Evolutionary conservation across 2,797 vertebrate species (phyloP).

Genomic region (Pseudopleuronectes americanus): DNA sequence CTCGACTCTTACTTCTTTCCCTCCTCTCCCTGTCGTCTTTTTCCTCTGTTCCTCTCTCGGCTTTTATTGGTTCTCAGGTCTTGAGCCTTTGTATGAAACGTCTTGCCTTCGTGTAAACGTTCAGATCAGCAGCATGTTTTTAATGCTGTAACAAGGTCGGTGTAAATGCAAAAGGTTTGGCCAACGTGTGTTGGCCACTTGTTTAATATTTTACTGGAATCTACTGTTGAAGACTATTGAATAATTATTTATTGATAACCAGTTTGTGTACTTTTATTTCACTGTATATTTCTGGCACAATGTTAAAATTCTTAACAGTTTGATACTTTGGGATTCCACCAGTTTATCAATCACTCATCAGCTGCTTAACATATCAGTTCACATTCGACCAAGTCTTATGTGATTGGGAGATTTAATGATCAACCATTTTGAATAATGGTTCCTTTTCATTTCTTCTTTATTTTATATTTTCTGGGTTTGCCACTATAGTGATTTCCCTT

Average conservation of each 20-base stretch:
- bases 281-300: not conserved
- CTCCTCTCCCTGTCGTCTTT: slow-evolving; percentile 8
- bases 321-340: not conserved
- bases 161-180: slow-evolving; percentile 8
- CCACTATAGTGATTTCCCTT: not conserved
- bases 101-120: slow-evolving; percentile 40
- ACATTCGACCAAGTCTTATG: not conserved
- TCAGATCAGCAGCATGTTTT: slow-evolving; percentile 32
- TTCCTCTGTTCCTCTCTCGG: not conserved
- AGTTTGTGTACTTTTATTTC: not conserved
- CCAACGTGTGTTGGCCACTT: not conserved
- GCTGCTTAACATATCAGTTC: too few species aligned
- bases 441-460: not conserved
- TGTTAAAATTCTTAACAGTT: not conserved
- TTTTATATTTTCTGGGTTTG: slow-evolving; percentile 8
- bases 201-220: slow-evolving; percentile 21
- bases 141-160: slow-evolving; percentile 13
- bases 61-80: slow-evolving; percentile 52
- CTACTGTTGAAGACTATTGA: not conserved
- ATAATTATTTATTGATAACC: not conserved
- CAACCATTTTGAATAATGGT: not conserved
- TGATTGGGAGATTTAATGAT: not conserved
- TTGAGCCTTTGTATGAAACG: slow-evolving; percentile 32
- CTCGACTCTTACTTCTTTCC: not conserved
- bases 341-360: not conserved